Conservation (phyloP, 2,113 vertebrate species). For the Anarhynchus alexandrinus region DNA sequence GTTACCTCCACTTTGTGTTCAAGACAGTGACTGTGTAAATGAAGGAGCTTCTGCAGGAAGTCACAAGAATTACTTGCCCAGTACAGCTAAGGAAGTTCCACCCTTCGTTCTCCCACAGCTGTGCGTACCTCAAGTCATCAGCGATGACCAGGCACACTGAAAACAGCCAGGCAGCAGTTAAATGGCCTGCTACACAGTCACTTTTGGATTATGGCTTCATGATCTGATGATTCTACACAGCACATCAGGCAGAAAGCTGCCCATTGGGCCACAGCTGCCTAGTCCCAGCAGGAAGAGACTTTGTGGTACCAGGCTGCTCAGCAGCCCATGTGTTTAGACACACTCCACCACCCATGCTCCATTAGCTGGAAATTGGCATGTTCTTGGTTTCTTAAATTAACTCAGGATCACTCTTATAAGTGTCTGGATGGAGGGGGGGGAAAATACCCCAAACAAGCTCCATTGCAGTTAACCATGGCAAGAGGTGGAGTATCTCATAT, state of each 20-base stretch:
- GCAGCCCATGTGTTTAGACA: background rate
- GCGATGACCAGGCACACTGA: background rate
- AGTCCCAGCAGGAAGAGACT: background rate
- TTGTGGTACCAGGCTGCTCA: background rate
- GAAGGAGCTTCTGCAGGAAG: background rate
- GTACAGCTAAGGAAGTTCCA: background rate
- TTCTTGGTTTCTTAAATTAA: background rate
- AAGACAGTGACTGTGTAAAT: background rate
- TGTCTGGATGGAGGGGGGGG: background rate
- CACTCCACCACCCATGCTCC: background rate
- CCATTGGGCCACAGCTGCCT: background rate
- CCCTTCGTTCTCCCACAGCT: background rate
- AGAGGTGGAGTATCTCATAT: background rate
- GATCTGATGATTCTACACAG: background rate
- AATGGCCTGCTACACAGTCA: background rate
- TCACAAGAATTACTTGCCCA: background rate
- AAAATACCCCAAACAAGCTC: background rate
- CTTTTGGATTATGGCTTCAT: background rate
- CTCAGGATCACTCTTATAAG: background rate
- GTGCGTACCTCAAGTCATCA: background rate
- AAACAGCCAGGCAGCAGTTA: background rate
- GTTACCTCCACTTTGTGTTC: background rate
- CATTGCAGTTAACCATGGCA: rapidly evolving
- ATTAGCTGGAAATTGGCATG: rapidly evolving
- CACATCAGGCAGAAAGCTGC: background rate